These are phyloP conservation scores for Paraescarpia echinospica DNA, from an alignment of 1,140 invertebrate species.

Conservation along the genomic window DNA sequence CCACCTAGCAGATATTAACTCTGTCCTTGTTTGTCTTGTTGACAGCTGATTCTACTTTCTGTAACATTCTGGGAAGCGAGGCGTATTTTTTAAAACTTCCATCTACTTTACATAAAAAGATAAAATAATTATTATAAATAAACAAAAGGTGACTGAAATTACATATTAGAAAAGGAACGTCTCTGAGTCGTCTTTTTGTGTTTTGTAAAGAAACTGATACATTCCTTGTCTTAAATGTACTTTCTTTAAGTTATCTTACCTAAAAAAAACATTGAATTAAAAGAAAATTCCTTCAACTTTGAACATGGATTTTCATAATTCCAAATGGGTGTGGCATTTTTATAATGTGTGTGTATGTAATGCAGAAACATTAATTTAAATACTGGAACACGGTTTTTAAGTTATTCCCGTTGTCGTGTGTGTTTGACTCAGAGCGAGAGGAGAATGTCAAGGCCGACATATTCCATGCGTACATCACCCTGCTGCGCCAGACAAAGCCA, in stretches of 20 bases:
- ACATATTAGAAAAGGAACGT: no score
- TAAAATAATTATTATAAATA: no score
- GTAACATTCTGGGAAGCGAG: background rate
- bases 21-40: background rate
- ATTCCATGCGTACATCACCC: constrained; percentile 90
- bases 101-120: background rate
- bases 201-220: no score
- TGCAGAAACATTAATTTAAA: background rate
- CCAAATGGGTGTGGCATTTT: no score
- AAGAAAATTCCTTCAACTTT: no score
- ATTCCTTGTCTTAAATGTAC: no score
- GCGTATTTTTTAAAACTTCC: background rate
- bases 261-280: no score
- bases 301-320: no score
- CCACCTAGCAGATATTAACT: constrained; percentile 21
- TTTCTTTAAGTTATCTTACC: no score
- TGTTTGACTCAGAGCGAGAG: constrained; percentile 77
- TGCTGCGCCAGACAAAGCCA: constrained; percentile 85
- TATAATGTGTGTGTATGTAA: background rate
- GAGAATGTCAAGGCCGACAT: constrained; percentile 99
- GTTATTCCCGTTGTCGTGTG: background rate
- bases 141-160: no score
- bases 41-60: background rate
- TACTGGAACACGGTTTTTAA: background rate
- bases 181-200: no score